phyloP scores from a whole-genome alignment of 2,888 invertebrate genomes.

The Timema podura region DNA sequence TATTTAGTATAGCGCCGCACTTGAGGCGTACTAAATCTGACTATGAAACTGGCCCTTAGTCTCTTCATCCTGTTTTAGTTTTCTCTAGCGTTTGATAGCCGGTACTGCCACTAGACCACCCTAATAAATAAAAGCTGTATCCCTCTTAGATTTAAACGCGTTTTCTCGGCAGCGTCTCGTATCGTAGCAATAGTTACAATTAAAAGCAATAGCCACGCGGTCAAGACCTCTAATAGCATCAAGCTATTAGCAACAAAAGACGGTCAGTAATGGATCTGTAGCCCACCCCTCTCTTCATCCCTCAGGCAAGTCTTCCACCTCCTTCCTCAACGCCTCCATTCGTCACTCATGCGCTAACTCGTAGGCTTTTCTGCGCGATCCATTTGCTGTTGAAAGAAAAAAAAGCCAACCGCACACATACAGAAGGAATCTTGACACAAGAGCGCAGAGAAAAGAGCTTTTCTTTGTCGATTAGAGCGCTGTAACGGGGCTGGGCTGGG shows the following conservation, averaged over 20 bases:
- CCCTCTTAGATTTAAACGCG: too few species aligned
- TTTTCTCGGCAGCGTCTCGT: too few species aligned
- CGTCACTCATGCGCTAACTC: too few species aligned
- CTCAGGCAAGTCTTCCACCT: too few species aligned
- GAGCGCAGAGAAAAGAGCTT: constrained; percentile 30
- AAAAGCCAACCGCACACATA: background rate
- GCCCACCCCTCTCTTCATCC: background rate
- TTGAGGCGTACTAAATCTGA: too few species aligned
- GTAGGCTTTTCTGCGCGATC: constrained; percentile 14
- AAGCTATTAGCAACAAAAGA: constrained; percentile 32
- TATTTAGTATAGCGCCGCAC: too few species aligned
- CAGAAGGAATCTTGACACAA: constrained; percentile 4
- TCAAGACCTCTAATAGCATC: constrained; percentile 29
- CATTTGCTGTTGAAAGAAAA: constrained; percentile 25
- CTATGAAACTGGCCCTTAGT: too few species aligned
- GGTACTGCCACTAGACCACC: too few species aligned
- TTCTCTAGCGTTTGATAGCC: too few species aligned
- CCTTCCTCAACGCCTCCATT: background rate
- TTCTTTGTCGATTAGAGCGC: constrained; percentile 33
- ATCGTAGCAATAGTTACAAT: too few species aligned
- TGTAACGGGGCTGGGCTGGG: constrained; percentile 21
- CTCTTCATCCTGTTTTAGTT: too few species aligned
- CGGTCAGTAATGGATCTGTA: constrained; percentile 30
- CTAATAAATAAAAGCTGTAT: too few species aligned
- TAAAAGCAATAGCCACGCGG: constrained; percentile 12